These are phyloP conservation scores for Hylaeus anthracinus DNA, from an alignment of 1,140 invertebrate genomes.

Conservation along the genomic window DNA sequence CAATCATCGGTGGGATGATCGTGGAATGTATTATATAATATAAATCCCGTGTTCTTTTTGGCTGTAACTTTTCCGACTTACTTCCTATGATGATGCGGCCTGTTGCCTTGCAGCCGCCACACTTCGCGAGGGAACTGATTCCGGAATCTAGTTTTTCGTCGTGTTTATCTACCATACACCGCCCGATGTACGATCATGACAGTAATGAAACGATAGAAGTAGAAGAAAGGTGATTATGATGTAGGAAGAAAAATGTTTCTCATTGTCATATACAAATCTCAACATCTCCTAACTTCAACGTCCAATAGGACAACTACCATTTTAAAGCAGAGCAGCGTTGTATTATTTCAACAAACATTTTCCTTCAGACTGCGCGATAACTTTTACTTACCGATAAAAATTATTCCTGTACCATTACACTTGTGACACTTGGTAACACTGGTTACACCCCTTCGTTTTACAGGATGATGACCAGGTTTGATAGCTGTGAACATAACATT, in stretches of 20 bases:
- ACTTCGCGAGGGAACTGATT: slow-evolving; percentile 78
- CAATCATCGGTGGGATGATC: not conserved
- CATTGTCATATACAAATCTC: not conserved
- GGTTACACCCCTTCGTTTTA: slow-evolving; percentile 90
- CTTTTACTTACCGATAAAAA: slow-evolving; percentile 85
- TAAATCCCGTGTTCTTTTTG: slow-evolving; percentile 69
- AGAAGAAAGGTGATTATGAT: slow-evolving; percentile 64
- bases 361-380: slow-evolving; percentile 28
- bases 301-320: no score
- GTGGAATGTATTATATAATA: slow-evolving; percentile 32
- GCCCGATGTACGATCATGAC: slow-evolving; percentile 78
- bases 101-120: slow-evolving; percentile 78
- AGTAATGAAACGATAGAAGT: slow-evolving; percentile 75
- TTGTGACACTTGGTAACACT: slow-evolving; percentile 93
- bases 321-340: not conserved
- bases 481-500: slow-evolving; percentile 72
- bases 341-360: slow-evolving; percentile 51
- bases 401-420: slow-evolving; percentile 92
- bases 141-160: slow-evolving; percentile 78
- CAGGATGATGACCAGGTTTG: slow-evolving; percentile 88
- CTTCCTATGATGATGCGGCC: slow-evolving; percentile 79
- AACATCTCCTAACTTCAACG: not conserved
- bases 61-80: slow-evolving; percentile 76
- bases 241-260: slow-evolving; percentile 55
- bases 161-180: slow-evolving; percentile 79